Percentiles rank a stretch among this genome's conserved stretches.
phyloP scores from a whole-genome alignment of 2,888 invertebrate species.

The Leptinotarsa tumamoca region DNA sequence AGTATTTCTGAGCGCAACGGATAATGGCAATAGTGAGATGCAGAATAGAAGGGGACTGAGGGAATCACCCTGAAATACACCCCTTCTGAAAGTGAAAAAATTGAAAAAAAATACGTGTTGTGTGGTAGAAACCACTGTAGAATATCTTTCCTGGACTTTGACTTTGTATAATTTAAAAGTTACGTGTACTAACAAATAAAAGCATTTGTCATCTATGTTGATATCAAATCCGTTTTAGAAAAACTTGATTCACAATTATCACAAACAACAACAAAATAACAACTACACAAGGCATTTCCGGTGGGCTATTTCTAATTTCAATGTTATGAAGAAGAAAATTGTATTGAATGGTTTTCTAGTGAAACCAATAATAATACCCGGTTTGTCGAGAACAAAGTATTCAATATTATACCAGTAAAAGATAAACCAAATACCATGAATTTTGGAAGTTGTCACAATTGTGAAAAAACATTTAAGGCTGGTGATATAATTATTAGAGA shows the following conservation, averaged over 20 bases:
- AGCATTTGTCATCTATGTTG: too few relatives aligned
- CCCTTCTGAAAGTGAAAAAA: neutral
- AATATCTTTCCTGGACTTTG: neutral
- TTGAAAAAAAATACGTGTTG: neutral
- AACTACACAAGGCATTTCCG: too few relatives aligned
- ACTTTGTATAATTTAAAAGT: neutral
- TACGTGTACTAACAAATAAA: neutral
- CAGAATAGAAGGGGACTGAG: too few relatives aligned
- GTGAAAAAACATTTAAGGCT: neutral
- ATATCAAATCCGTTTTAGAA: too few relatives aligned
- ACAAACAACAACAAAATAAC: too few relatives aligned
- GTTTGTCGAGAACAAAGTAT: neutral
- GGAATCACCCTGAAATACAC: too few relatives aligned
- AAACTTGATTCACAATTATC: too few relatives aligned
- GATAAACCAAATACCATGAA: neutral
- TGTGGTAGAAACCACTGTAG: neutral
- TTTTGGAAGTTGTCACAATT: neutral
- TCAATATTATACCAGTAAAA: neutral
- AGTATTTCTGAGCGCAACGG: too few relatives aligned
- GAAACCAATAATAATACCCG: neutral
- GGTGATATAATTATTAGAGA: neutral
- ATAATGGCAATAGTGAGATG: too few relatives aligned
- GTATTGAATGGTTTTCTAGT: neutral
- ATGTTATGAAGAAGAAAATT: too few relatives aligned
- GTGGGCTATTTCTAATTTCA: too few relatives aligned